phyloP scores from a whole-genome alignment of 2,113 vertebrate genomes.

The Dolichallabes microphthalmus region DNA sequence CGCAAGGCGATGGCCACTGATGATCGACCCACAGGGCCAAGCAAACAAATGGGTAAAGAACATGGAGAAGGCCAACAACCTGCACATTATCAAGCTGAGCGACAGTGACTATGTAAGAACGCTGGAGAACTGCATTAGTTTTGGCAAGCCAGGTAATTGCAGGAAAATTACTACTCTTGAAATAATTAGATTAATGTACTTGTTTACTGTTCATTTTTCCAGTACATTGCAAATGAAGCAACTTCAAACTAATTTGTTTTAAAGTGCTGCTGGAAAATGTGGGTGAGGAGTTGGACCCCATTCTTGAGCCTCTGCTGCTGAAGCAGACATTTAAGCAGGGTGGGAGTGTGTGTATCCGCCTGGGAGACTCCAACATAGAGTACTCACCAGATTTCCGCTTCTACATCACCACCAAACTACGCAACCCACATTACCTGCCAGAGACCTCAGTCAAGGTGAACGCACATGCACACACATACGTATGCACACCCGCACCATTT shows the following conservation, averaged over 20 bases:
- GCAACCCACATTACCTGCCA: constrained; percentile 86
- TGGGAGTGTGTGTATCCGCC: constrained; percentile 79
- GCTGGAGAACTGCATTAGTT: constrained; percentile 86
- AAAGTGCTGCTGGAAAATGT: constrained; percentile 85
- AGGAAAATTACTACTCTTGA: neutral
- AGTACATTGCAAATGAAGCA: too few relatives aligned
- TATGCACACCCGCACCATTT: neutral
- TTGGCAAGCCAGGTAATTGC: constrained; percentile 80
- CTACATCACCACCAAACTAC: constrained; percentile 86
- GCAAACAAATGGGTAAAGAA: constrained; percentile 91
- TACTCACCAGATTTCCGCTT: constrained; percentile 85
- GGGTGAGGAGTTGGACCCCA: constrained; percentile 85
- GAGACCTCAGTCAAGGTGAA: constrained; percentile 83
- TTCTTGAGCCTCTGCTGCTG: constrained; percentile 85
- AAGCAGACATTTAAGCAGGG: constrained; percentile 88
- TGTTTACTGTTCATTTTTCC: neutral
- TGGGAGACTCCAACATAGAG: constrained; percentile 82
- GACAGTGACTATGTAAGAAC: constrained; percentile 80
- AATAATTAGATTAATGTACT: neutral
- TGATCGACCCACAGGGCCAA: constrained; percentile 90
- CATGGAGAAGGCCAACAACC: constrained; percentile 83
- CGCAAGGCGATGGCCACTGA: constrained; percentile 85
- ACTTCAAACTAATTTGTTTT: constrained; percentile 23
- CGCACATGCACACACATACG: neutral
- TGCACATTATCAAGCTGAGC: constrained; percentile 81